A percentile compares a stretch with the other conserved stretches of the same genome.
Conservation (phyloP, 2,797 vertebrate genomes). For the Acanthornis magna region DNA sequence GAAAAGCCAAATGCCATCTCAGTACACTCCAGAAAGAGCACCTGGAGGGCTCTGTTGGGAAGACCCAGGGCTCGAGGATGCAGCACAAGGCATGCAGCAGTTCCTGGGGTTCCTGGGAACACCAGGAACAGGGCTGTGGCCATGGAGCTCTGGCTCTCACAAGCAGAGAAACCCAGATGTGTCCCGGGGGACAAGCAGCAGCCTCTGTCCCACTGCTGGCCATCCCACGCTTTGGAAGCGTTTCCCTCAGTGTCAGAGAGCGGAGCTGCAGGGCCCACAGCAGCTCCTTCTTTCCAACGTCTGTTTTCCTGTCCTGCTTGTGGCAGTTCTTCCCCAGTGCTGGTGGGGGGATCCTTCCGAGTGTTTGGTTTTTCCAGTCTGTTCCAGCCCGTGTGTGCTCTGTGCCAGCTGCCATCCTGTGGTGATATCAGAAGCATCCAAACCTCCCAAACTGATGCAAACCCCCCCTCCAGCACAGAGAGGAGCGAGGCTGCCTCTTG, state of each 20-base stretch:
- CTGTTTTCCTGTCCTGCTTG: neutral
- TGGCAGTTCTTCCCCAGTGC: neutral
- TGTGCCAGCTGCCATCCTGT: neutral
- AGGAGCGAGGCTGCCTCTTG: neutral
- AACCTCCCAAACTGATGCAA: neutral
- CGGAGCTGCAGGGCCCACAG: neutral
- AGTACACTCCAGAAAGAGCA: neutral
- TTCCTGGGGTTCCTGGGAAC: neutral
- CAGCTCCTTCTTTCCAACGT: neutral
- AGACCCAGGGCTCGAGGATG: rapidly evolving
- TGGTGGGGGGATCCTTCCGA: rapidly evolving
- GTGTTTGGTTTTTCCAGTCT: neutral
- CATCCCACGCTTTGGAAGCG: rapidly evolving
- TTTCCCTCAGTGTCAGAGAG: rapidly evolving
- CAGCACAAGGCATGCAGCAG: neutral
- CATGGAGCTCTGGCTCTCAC: rapidly evolving
- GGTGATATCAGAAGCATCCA: rapidly evolving
- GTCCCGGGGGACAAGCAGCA: neutral
- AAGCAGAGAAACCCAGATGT: neutral
- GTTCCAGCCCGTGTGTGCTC: neutral
- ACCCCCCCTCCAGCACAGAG: neutral
- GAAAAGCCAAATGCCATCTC: neutral
- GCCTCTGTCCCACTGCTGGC: neutral
- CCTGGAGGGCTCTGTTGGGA: neutral
- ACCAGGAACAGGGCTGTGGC: rapidly evolving